phyloP scores from a whole-genome alignment of 2,797 vertebrate species.

The Craterocephalus amniculus region DNA sequence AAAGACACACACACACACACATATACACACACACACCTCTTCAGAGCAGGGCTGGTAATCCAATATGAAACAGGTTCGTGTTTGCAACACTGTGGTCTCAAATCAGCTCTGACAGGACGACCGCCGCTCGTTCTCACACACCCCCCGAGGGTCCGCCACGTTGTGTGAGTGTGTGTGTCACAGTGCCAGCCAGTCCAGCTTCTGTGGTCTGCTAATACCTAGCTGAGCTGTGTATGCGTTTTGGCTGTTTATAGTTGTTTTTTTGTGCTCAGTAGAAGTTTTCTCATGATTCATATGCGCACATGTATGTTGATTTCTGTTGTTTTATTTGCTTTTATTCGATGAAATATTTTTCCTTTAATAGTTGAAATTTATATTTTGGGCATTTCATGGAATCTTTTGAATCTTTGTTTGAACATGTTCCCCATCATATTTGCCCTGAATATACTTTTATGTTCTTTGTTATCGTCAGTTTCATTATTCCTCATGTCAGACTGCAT shows the following conservation, averaged over 20 bases:
- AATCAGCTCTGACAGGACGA: conserved; percentile 66
- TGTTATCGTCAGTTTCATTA: too few species aligned
- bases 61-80: conserved; percentile 68
- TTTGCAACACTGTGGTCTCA: conserved; percentile 49
- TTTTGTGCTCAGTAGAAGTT: conserved; percentile 10
- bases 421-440: too few species aligned
- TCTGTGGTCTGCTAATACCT: conserved; percentile 37
- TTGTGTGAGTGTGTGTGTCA: conserved; percentile 44
- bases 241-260: conserved; percentile 12
- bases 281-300: not conserved
- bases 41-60: conserved; percentile 60
- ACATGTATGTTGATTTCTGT: not conserved
- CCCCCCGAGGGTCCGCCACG: conserved; percentile 46
- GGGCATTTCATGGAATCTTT: not conserved
- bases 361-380: not conserved
- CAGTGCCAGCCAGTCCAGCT: conserved; percentile 28
- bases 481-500: too few species aligned
- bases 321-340: not conserved
- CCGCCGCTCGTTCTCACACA: conserved; percentile 40
- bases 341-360: not conserved
- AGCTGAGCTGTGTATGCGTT: conserved; percentile 15
- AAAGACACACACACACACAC: conserved; percentile 27
- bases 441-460: too few species aligned
- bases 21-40: conserved; percentile 33
- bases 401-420: too few species aligned